These are phyloP conservation scores for Chunga burmeisteri DNA, from an alignment of 2,113 vertebrate species.

Conservation along the genomic window DNA sequence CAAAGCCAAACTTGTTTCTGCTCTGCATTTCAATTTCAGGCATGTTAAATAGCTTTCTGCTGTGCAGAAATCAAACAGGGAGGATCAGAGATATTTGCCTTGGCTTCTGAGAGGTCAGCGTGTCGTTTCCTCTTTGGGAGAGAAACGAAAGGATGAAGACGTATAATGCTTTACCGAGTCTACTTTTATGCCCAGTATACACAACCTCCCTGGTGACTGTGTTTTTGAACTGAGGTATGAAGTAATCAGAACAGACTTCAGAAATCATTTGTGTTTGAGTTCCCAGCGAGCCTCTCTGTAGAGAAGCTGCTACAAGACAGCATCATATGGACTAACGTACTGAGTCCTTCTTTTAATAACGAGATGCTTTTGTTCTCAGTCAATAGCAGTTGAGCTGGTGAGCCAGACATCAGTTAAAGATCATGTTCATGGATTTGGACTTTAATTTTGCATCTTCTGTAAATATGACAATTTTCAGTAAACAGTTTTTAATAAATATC, in stretches of 20 bases:
- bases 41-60: conserved; percentile 18
- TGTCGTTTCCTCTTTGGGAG: not conserved
- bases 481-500: not conserved
- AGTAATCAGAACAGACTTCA: not conserved
- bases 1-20: not conserved
- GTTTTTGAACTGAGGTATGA: not conserved
- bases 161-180: not conserved
- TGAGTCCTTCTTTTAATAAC: not conserved
- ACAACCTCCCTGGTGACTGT: not conserved
- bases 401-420: not conserved
- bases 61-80: not conserved
- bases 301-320: not conserved
- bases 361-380: not conserved
- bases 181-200: not conserved
- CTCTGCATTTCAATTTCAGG: not conserved
- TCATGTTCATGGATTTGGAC: not conserved
- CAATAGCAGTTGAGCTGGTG: not conserved
- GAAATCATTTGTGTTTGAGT: not conserved
- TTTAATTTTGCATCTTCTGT: not conserved
- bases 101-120: not conserved
- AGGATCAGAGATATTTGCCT: conserved; percentile 13
- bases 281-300: not conserved
- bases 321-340: not conserved
- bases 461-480: not conserved
- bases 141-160: not conserved